phyloP scores from a whole-genome alignment of 2,113 vertebrate genomes.

The Trematomus loennbergii region DNA sequence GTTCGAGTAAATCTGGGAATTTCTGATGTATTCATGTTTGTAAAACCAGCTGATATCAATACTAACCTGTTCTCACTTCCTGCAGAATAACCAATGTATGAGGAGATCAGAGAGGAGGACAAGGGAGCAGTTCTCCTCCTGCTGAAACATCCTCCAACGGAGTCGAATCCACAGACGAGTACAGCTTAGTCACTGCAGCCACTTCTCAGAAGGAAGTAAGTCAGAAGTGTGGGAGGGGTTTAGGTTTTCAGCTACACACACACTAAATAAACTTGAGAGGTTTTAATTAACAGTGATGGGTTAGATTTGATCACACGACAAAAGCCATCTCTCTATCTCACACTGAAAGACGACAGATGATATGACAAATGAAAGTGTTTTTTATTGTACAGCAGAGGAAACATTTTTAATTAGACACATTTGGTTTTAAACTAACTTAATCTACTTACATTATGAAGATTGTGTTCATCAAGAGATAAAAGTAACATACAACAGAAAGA shows the following conservation, averaged over 20 bases:
- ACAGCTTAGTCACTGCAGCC: neutral
- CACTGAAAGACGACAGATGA: no score
- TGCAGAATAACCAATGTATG: neutral
- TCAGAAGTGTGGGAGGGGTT: neutral
- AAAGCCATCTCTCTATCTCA: no score
- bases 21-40: neutral
- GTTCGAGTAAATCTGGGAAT: neutral
- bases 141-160: neutral
- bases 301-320: no score
- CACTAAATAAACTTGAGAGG: no score
- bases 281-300: no score
- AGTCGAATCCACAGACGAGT: neutral
- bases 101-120: slow-evolving; percentile 5
- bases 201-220: neutral
- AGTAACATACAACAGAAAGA: neutral
- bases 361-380: no score
- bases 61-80: neutral
- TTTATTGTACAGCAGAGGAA: neutral
- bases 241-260: neutral
- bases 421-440: no score
- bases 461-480: neutral
- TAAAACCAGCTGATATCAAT: neutral
- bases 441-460: no score
- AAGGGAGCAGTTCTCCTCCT: neutral
- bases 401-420: neutral